A percentile compares a stretch with the other conserved stretches of the same genome.
Evolutionary conservation across 2,113 vertebrate genomes (phyloP).

Genomic region (Peromyscus maniculatus): DNA sequence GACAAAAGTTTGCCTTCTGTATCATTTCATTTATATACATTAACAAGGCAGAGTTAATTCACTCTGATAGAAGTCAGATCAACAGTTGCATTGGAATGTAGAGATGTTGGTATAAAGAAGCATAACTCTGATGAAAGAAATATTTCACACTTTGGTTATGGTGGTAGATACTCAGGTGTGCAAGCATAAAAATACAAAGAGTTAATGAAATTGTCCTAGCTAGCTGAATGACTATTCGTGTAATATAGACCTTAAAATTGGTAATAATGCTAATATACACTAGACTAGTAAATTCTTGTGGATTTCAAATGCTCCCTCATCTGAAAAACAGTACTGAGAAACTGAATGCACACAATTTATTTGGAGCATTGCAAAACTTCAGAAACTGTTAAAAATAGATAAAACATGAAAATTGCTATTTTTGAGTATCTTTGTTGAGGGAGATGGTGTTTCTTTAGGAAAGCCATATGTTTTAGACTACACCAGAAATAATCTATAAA

Average conservation of each 20-base stretch:
- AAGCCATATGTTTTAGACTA: slow-evolving; percentile 11
- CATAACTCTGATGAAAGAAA: background rate
- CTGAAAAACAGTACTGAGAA: background rate
- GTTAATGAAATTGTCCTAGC: background rate
- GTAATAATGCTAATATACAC: background rate
- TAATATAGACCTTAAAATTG: background rate
- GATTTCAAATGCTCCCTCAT: slow-evolving; percentile 14
- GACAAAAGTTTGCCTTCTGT: background rate
- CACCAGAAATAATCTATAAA: background rate
- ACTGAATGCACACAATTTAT: background rate
- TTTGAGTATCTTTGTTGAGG: background rate
- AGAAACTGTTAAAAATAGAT: slow-evolving; percentile 32
- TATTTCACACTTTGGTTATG: background rate
- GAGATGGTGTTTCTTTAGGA: background rate
- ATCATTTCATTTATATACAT: background rate
- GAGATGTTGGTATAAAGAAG: background rate
- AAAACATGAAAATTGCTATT: background rate
- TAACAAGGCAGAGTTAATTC: background rate
- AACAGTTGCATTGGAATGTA: background rate
- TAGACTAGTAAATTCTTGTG: background rate
- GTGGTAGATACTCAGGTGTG: background rate
- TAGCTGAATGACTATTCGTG: background rate
- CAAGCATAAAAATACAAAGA: background rate
- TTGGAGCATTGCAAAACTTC: background rate
- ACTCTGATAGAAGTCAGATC: background rate